Evolutionary conservation across 2,888 invertebrate genomes (phyloP), one percentile per base, ranked within the genome.

Genomic region (Pantelozetes paolii): DNA sequence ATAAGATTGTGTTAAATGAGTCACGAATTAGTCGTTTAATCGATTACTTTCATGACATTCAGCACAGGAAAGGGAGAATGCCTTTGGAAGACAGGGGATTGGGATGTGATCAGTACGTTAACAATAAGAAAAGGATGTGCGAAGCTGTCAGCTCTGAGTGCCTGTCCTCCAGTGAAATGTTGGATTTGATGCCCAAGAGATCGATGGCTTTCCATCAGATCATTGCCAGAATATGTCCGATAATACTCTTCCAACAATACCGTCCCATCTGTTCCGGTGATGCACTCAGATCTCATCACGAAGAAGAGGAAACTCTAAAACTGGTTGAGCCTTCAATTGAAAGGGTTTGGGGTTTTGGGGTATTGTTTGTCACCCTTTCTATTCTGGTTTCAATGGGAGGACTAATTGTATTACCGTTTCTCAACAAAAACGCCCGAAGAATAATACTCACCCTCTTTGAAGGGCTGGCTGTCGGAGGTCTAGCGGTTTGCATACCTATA

Each of bases 361-460:
- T 76, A 23, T 67, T 76, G 6, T 76, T 76, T 64, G 76, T 76
- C 13, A 75, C 74, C 5, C 69, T 76, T 2, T 76, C 76, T 6
- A 76, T 76, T 13, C 50, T 76, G 2, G 76, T 76, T 5, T 76
- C 76, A 45, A 76, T 76, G 75, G 76, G 76, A 30, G 76, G 76
- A 6, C 62, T 76, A 15, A 76, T 76, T 36, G 30, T 76, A 13
- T 72, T 76, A 23, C 76, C 76, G 9, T 76, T 76, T 42, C 23
- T 75, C 5, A 71, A 64, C 13, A 71, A 72, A 40, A 50, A 72
- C 15, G 36, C 76, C 0, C 72, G 76, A 54, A 72, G 73, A 23
- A 75, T 71, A 15, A 75, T 76, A 18, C 54, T 76, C 23, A 76
- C 76, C 18, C 62, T 76, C 26, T 76, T 76, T n/a, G 76, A 76